Evolutionary conservation across 2,113 vertebrate genomes (phyloP).

Genomic region (Ochotona curzoniae): DNA sequence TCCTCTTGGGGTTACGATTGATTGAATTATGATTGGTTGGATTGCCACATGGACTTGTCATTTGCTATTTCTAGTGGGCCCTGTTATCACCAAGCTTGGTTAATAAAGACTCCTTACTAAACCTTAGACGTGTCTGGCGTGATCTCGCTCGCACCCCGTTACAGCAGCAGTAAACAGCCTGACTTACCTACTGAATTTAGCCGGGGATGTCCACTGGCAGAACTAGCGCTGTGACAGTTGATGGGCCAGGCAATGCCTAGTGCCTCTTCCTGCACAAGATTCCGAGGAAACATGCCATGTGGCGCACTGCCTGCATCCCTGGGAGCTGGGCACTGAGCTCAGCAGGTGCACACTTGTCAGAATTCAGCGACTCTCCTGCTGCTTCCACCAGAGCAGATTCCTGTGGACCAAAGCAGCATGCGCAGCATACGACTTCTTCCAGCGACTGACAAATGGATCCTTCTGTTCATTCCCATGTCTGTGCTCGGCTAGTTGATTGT

Average conservation of each 20-base stretch:
- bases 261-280: neutral
- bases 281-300: neutral
- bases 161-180: neutral
- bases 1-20: too few relatives aligned
- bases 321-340: neutral
- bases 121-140: too few relatives aligned
- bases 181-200: neutral
- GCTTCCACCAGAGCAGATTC: constrained; percentile 68
- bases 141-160: too few relatives aligned
- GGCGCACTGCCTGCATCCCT: neutral
- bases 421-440: constrained; percentile 55
- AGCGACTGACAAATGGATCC: constrained; percentile 42
- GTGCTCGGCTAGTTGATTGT: constrained; percentile 60
- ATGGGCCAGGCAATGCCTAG: neutral
- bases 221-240: neutral
- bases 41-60: too few relatives aligned
- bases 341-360: neutral
- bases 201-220: neutral
- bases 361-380: constrained; percentile 56
- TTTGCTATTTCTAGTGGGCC: too few relatives aligned
- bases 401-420: constrained; percentile 58
- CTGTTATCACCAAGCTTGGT: too few relatives aligned
- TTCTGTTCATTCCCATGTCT: constrained; percentile 56
- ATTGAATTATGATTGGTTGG: too few relatives aligned
- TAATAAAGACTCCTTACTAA: too few relatives aligned